Percentiles rank a stretch among this genome's conserved stretches.
Evolutionary conservation across 1,140 invertebrate species (phyloP).

Genomic region (Ips nitidus): DNA sequence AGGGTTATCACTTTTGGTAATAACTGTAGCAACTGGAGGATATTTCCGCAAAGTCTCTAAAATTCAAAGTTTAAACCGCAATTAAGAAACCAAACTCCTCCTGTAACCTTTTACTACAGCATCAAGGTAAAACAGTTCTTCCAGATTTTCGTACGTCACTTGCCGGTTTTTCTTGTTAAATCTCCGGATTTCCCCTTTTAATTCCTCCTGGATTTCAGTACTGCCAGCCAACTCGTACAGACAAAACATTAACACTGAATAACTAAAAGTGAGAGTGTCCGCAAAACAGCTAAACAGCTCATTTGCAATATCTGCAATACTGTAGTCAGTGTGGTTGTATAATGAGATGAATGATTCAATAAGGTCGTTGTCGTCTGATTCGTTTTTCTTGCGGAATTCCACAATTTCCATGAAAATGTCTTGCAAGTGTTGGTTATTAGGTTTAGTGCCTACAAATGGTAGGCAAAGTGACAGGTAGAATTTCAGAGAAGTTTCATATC

Average conservation of each 20-base stretch:
- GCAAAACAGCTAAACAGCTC: slow-evolving; percentile 29
- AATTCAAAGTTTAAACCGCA: slow-evolving; percentile 1
- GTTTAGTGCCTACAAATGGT: slow-evolving; percentile 14
- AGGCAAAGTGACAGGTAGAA: slow-evolving; percentile 22
- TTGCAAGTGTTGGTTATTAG: slow-evolving; percentile 8
- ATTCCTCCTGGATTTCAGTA: slow-evolving; percentile 37
- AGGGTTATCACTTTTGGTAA: slow-evolving; percentile 12
- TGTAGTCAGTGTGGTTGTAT: slow-evolving; percentile 10
- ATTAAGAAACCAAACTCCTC: slow-evolving; percentile 10
- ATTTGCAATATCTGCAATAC: slow-evolving; percentile 12
- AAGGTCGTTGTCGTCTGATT: slow-evolving; percentile 27
- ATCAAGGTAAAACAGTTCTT: slow-evolving; percentile 36
- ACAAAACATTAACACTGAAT: slow-evolving; percentile 26
- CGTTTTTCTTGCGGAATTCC: slow-evolving; percentile 34
- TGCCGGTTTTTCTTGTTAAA: slow-evolving; percentile 34
- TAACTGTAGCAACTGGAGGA: slow-evolving; percentile 30
- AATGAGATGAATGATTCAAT: slow-evolving; percentile 31
- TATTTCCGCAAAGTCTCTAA: slow-evolving; percentile 41
- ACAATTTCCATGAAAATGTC: slow-evolving; percentile 17
- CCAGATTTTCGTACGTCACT: slow-evolving; percentile 23
- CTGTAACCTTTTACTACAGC: slow-evolving; percentile 34
- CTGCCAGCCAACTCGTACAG: slow-evolving; percentile 37
- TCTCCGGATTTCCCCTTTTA: slow-evolving; percentile 38
- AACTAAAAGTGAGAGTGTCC: slow-evolving; percentile 19
- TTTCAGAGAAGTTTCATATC: slow-evolving; percentile 14